These are phyloP conservation scores for Bombus cullumanus DNA, from an alignment of 1,140 invertebrate species.

Conservation along the genomic window DNA sequence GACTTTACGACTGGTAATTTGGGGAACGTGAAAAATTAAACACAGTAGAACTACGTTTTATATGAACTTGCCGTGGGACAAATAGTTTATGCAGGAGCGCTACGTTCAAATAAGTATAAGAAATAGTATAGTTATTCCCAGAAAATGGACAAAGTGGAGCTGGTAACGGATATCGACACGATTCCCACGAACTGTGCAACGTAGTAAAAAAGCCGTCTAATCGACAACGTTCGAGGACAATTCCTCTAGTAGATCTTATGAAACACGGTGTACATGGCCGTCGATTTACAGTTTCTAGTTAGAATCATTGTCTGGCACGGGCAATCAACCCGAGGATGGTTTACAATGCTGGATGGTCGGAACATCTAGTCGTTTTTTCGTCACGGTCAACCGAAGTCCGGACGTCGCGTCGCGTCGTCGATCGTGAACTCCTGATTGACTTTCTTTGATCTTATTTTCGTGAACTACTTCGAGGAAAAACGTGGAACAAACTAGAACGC, in stretches of 20 bases:
- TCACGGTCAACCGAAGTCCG: not conserved
- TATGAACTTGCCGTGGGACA: too few species aligned
- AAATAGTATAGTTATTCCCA: too few species aligned
- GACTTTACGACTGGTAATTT: not conserved
- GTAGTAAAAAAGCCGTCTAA: not conserved
- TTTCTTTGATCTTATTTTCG: not conserved
- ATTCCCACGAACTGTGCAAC: conserved; percentile 38
- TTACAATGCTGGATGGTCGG: conserved; percentile 9
- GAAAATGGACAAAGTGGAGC: conserved; percentile 10
- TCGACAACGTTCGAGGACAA: conserved; percentile 25
- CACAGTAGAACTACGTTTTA: too few species aligned
- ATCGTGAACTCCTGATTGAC: not conserved
- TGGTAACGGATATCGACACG: conserved; percentile 41
- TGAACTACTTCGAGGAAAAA: too few species aligned
- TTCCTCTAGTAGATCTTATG: conserved; percentile 13
- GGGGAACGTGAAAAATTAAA: too few species aligned
- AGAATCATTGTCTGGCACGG: conserved; percentile 12
- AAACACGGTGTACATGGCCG: conserved; percentile 26
- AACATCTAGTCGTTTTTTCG: conserved; percentile 11
- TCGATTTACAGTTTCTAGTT: conserved; percentile 40
- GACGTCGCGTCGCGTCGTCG: not conserved
- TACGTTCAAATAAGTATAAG: too few species aligned
- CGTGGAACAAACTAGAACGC: not conserved
- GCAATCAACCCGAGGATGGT: conserved; percentile 29
- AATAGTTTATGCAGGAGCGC: too few species aligned